Conservation (phyloP, 2,797 vertebrate genomes). For the Astyanax mexicanus region DNA sequence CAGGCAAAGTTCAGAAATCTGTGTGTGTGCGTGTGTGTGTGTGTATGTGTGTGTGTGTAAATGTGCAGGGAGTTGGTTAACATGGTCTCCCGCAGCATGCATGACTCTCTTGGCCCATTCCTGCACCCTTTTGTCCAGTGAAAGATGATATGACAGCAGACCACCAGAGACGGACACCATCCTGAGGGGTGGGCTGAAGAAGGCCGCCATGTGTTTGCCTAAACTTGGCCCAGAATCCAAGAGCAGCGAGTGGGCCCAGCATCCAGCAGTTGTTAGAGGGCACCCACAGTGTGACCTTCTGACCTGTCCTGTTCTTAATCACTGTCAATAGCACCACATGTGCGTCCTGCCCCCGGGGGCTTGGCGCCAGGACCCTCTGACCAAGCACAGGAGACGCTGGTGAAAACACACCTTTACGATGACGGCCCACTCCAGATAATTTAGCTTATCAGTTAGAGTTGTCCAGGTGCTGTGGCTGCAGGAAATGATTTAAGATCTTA, state of each 20-base stretch:
- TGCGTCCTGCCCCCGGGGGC: constrained; percentile 26
- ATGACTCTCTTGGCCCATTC: constrained; percentile 68
- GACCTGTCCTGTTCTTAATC: constrained; percentile 53
- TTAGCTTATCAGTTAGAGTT: not conserved
- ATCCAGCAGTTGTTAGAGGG: constrained; percentile 64
- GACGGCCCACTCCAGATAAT: not conserved
- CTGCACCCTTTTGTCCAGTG: constrained; percentile 68
- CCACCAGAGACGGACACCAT: constrained; percentile 71
- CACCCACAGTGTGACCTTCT: constrained; percentile 53
- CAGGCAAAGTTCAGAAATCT: not conserved
- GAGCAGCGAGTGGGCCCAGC: constrained; percentile 1
- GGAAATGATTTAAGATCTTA: not conserved
- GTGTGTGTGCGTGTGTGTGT: not conserved
- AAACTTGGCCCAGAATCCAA: constrained; percentile 59
- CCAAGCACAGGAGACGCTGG: not conserved
- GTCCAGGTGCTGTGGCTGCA: not conserved
- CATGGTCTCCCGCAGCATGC: constrained; percentile 39
- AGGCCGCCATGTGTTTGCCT: constrained; percentile 68
- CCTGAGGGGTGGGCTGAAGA: constrained; percentile 63
- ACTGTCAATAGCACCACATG: constrained; percentile 50
- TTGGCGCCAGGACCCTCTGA: constrained; percentile 20
- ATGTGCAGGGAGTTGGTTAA: constrained; percentile 57
- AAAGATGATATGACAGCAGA: constrained; percentile 75
- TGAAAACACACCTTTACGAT: not conserved
- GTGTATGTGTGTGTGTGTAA: no score